Base-by-base conservation (phyloP, 2,888 invertebrate species). In the Atherix ibis region DNA sequence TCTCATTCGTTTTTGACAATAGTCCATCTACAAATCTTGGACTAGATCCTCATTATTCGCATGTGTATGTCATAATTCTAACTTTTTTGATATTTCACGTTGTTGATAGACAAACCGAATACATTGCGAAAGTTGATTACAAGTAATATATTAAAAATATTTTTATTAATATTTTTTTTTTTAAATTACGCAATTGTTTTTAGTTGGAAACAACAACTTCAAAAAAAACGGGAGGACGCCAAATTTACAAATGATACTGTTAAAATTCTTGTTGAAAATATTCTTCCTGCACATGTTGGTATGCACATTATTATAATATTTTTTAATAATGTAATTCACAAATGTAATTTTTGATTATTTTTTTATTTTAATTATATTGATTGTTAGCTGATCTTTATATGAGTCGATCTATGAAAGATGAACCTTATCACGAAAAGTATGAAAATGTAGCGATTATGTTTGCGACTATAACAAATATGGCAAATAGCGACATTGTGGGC, bases 371-470 rank as follows among this genome's bases (percentile, higher is more conserved):
- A 26, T n/a, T n/a, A n/a, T n/a, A n/a, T n/a, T n/a, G n/a, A n/a
- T n/a, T n/a, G n/a, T 32, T 54, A 84, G 85, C 84, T 29, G 76
- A 82, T 52, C 71, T 79, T 36, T 85, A 83, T 51, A 62, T 87
- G 43, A 76, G 81, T 45, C 68, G 76, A 59, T 74, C 69, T 29
- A 51, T 58, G 44, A 66, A 72, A 36, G 75, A 76, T 35, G 83
- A 85, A 43, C 66, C 89, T 4, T 92, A 92, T 54, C 82, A 84
- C 47, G 83, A 91, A 55, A 76, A 81, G 41, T 91, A 94, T 52
- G 76, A 77, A 35, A 76, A 79, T 46, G 89, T 91, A 0, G 84
- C 89, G 2, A 91, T 95, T 0, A 92, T 95, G 89, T 95, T 95
- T 60, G 95, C 95, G 0, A 84, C 91, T 0, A 73, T 95, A 30